These are phyloP conservation scores for Spodoptera frugiperda DNA, from an alignment of 1,140 invertebrate genomes.

Conservation along the genomic window DNA sequence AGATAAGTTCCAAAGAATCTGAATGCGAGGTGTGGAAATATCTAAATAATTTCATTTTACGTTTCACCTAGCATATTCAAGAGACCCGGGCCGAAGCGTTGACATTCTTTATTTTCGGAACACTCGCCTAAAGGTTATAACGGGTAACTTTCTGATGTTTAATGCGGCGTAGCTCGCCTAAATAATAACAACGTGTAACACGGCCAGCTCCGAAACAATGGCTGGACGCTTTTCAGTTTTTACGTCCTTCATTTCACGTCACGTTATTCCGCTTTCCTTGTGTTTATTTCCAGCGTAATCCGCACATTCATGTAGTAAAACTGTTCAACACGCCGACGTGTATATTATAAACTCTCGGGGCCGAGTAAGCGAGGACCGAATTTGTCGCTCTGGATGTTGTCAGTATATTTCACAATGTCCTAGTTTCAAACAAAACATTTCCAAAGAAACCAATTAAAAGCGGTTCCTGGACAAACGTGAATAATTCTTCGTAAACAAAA, in stretches of 20 bases:
- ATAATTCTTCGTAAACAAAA: constrained; percentile 44
- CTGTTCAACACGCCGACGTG: constrained; percentile 12
- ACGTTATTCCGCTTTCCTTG: constrained; percentile 31
- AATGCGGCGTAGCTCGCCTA: constrained; percentile 26
- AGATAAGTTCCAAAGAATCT: constrained; percentile 54
- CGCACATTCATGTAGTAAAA: constrained; percentile 21
- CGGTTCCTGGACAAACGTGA: constrained; percentile 24
- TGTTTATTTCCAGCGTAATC: constrained; percentile 31
- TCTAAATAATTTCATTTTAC: constrained; percentile 64
- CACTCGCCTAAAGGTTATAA: constrained; percentile 46
- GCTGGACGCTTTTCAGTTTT: constrained; percentile 33
- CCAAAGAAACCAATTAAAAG: constrained; percentile 37
- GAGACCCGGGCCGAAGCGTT: constrained; percentile 27
- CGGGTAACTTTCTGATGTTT: constrained; percentile 39
- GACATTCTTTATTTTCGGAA: constrained; percentile 51
- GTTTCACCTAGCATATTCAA: constrained; percentile 55
- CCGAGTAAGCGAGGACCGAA: background rate
- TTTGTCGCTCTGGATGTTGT: background rate
- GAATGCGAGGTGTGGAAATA: constrained; percentile 54
- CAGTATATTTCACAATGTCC: background rate
- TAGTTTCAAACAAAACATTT: constrained; percentile 5
- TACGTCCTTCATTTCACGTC: constrained; percentile 33
- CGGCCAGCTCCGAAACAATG: constrained; percentile 26
- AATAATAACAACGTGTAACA: constrained; percentile 35
- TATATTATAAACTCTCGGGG: constrained; percentile 8